Conservation (phyloP, 2,888 invertebrate genomes). For the Ophion costatus region DNA sequence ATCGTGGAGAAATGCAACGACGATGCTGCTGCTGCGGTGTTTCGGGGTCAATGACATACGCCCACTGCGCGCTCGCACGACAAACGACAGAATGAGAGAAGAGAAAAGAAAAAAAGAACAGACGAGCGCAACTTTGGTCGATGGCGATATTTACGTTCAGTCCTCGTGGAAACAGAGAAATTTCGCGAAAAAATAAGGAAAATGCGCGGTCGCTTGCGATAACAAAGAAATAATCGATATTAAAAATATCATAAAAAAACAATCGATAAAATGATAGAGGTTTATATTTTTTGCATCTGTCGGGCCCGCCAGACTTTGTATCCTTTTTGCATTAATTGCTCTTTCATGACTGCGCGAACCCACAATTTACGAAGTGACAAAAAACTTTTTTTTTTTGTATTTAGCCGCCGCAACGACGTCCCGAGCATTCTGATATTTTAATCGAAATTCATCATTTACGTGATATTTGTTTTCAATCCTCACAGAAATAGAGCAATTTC, state of each 20-base stretch:
- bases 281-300: neutral
- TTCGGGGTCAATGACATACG: constrained; percentile 37
- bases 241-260: neutral
- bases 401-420: no score
- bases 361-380: no score
- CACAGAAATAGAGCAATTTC: neutral
- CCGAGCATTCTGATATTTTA: no score
- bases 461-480: neutral
- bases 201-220: neutral
- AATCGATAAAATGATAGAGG: neutral
- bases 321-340: no score
- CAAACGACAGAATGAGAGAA: neutral
- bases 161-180: neutral
- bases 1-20: constrained; percentile 55
- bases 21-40: constrained; percentile 8
- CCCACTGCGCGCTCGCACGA: constrained; percentile 19
- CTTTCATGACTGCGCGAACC: no score
- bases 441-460: no score
- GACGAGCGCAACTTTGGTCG: neutral
- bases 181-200: neutral
- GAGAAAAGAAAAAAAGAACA: neutral
- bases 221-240: neutral
- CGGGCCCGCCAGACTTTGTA: no score
- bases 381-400: no score
- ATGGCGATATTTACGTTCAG: neutral